A percentile compares a stretch with the other conserved stretches of the same genome.
Evolutionary conservation across 2,113 vertebrate genomes (phyloP).

Genomic region (Plectropomus leopardus): DNA sequence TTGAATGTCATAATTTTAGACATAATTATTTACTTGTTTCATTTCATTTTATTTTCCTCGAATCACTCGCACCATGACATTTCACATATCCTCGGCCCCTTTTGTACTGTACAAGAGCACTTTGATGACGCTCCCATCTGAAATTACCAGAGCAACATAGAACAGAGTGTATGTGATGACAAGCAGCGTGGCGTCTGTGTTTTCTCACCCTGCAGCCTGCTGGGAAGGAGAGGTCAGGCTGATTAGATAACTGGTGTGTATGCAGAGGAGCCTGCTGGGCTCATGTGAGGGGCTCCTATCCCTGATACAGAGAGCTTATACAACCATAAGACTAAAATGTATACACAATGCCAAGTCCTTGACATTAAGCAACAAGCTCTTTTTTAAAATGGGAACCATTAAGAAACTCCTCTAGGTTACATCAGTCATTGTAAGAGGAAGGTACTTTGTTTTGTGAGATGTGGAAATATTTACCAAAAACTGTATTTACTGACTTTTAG

Average conservation of each 20-base stretch:
- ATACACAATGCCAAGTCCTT: neutral
- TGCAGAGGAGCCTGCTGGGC: conserved; percentile 56
- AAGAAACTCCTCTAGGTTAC: neutral
- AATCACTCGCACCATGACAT: neutral
- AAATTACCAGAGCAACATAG: conserved; percentile 5
- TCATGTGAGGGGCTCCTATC: conserved; percentile 47
- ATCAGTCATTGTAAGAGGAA: conserved; percentile 1
- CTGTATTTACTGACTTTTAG: neutral
- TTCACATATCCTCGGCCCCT: neutral
- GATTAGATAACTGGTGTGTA: conserved; percentile 80
- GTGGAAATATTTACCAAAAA: neutral
- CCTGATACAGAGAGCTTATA: conserved; percentile 31
- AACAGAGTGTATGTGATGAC: conserved; percentile 40
- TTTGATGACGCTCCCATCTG: neutral
- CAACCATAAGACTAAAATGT: neutral
- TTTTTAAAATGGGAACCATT: neutral
- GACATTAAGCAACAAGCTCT: neutral
- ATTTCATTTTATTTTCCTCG: neutral
- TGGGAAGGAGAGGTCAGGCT: conserved; percentile 65
- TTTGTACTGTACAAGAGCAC: neutral
- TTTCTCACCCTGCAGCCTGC: conserved; percentile 69
- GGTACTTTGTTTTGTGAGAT: neutral
- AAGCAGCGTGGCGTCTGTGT: conserved; percentile 61
- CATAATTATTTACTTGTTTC: neutral
- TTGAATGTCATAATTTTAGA: neutral